Percentiles rank a stretch among this genome's conserved stretches.
These are phyloP conservation scores for Alethe diademata DNA, from an alignment of 2,113 vertebrate species.

Conservation along the genomic window DNA sequence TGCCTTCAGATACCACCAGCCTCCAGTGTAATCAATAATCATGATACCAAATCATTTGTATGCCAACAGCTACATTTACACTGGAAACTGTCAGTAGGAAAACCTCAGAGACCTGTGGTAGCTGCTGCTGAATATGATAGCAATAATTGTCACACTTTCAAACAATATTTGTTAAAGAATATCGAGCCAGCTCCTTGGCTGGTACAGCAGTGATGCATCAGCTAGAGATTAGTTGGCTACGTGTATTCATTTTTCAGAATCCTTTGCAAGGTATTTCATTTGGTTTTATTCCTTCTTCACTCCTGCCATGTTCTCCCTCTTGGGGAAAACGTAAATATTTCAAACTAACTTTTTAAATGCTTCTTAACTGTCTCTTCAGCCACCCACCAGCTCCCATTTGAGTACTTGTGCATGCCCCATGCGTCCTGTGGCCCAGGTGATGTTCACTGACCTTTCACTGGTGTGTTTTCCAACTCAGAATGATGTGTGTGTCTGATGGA, in stretches of 20 bases:
- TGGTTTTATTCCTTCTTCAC: neutral
- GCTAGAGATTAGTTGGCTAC: neutral
- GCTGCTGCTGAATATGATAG: conserved; percentile 39
- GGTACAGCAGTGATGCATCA: neutral
- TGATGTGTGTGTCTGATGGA: neutral
- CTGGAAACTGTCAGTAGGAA: conserved; percentile 25
- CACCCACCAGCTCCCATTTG: neutral
- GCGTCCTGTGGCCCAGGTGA: neutral
- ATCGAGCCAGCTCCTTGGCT: neutral
- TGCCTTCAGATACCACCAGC: conserved; percentile 57
- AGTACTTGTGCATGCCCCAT: fast-evolving
- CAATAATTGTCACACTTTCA: conserved; percentile 22
- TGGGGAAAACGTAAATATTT: neutral
- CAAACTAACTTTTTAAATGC: neutral
- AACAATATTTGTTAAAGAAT: conserved; percentile 21
- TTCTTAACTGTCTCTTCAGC: neutral
- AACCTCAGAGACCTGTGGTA: conserved; percentile 37
- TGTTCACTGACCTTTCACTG: neutral
- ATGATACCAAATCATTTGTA: conserved; percentile 52
- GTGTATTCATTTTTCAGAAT: conserved; percentile 18
- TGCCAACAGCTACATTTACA: conserved; percentile 40
- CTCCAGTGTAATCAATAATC: conserved; percentile 62
- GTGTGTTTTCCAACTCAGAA: neutral
- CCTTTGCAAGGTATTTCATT: neutral
- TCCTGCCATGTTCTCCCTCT: neutral